These are phyloP conservation scores for Grallaria varia DNA, from an alignment of 2,113 vertebrate genomes.

Conservation along the genomic window DNA sequence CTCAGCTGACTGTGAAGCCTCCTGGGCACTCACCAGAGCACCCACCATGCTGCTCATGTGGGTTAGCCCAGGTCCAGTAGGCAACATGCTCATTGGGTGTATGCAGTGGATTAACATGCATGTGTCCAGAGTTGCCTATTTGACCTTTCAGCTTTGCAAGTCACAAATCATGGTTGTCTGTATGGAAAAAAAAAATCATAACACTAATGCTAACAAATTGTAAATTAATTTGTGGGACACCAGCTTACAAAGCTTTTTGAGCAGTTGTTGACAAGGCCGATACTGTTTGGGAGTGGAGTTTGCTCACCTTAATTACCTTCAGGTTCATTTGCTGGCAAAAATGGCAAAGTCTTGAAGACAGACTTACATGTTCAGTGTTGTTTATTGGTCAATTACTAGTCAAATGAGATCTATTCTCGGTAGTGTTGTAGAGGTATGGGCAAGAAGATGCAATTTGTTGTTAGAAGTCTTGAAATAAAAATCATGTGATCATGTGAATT, in stretches of 20 bases:
- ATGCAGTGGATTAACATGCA: neutral
- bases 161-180: neutral
- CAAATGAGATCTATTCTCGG: neutral
- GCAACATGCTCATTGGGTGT: neutral
- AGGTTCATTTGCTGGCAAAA: neutral
- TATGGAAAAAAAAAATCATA: neutral
- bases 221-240: neutral
- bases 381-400: neutral
- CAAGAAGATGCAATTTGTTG: neutral
- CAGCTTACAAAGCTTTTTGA: fast-evolving
- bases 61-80: neutral
- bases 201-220: neutral
- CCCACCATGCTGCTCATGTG: too few relatives aligned
- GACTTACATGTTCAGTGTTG: fast-evolving
- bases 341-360: neutral
- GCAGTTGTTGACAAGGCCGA: neutral
- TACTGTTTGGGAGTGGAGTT: neutral
- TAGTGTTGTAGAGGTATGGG: neutral
- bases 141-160: neutral
- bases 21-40: neutral
- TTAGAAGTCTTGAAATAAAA: neutral
- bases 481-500: neutral
- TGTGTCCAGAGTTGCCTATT: neutral
- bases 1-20: neutral
- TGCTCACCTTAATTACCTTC: neutral